Evolutionary conservation across 2,797 vertebrate species (phyloP).

Genomic region (Sternarchorhynchus goeldii): DNA sequence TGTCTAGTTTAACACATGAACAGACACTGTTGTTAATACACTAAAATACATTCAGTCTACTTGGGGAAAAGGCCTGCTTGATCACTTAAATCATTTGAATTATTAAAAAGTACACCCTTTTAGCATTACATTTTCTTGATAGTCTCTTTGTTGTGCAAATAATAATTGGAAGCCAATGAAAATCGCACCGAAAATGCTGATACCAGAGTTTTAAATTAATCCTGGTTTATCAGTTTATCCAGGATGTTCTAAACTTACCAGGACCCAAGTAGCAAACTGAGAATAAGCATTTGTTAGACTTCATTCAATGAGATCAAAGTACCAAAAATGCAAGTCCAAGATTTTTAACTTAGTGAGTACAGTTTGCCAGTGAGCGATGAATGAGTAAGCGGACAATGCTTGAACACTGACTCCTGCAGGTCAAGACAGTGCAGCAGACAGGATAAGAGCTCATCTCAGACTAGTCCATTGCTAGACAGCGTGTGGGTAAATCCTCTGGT

Average conservation of each 20-base stretch:
- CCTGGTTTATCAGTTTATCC: background rate
- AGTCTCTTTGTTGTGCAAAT: too few species aligned
- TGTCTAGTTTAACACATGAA: slow-evolving; percentile 13
- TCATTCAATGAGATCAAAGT: too few species aligned
- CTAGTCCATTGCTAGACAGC: slow-evolving; percentile 26
- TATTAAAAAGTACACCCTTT: background rate
- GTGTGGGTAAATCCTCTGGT: slow-evolving; percentile 49
- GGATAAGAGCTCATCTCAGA: slow-evolving; percentile 18
- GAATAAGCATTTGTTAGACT: too few species aligned
- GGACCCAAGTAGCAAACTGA: too few species aligned
- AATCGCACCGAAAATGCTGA: too few species aligned
- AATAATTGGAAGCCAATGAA: too few species aligned
- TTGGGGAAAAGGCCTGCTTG: background rate
- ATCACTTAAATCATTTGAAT: background rate
- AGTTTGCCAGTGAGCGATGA: background rate
- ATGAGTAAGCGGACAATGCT: slow-evolving; percentile 13
- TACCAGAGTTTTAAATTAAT: too few species aligned
- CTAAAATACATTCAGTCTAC: background rate
- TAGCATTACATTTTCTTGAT: too few species aligned
- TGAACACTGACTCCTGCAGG: slow-evolving; percentile 6
- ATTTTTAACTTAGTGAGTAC: background rate
- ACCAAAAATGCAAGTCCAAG: too few species aligned
- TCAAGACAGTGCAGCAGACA: slow-evolving; percentile 6
- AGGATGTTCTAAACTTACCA: too few species aligned
- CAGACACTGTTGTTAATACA: background rate